Base-by-base conservation (phyloP, 2,113 vertebrate genomes). In the Merops nubicus region DNA sequence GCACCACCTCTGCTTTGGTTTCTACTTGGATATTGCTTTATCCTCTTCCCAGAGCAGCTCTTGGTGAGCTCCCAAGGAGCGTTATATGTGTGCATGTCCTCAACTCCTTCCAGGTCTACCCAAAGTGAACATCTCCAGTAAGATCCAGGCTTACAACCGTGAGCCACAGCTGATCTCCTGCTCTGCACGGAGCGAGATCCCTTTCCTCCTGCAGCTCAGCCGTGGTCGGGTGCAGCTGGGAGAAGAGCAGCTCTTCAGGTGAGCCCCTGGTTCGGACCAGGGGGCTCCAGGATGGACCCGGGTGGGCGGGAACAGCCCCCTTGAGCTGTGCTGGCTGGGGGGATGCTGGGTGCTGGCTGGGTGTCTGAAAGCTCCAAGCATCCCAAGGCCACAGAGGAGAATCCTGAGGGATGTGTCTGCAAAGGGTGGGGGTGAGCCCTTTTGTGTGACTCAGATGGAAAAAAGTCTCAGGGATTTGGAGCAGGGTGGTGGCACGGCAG, bases 171-270 rank as follows among this genome's bases (percentile, higher is more conserved):
- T 97, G 62, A 98, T 99, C 88, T 97, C 97, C 94, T 99, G 99
- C 95, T 98, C 98, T 0, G 99, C 99, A 19, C 33, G 91, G 73
- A 99, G 99, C 8, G 96, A 98, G 65, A 89, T 99, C 65, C 99
- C 99, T 65, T 99, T 98, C 92, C 98, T 47, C 70, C 98, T 99
- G 17, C 98, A 98, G 96, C 98, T 99, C 93, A 97, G 97, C 80
- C 97, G 98, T 2, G 96, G 96, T 1, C 98, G 98, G 89, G 91
- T 63, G 89, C 95, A 85, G 26, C 98, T 99, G 4, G 98, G 98
- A 82, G 98, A 98, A 42, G 99, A 99, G 81, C 98, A 89, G 79
- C 85, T 92, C 63, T 98, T 99, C 65, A 97, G 98, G 99, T 99
- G 92, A 98, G 98, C 97, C 22, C 31, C 48, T 59, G 17, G 13